Conservation (phyloP, 2,888 invertebrate genomes). For the Cataglyphis altisquamis region DNA sequence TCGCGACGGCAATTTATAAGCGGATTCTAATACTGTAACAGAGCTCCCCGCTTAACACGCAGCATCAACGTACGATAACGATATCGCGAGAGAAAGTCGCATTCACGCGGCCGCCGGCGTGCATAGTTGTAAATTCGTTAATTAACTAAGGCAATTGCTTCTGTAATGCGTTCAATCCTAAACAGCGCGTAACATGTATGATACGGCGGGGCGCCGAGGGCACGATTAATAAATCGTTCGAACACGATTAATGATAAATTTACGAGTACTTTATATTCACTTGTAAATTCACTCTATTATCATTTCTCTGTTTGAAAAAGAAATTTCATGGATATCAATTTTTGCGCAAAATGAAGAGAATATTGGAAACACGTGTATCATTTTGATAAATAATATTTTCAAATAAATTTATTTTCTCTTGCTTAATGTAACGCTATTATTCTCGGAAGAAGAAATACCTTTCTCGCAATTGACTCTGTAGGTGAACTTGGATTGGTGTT, state of each 20-base stretch:
- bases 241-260: background rate
- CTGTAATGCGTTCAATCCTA: constrained; percentile 73
- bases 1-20: constrained; percentile 63
- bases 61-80: constrained; percentile 70
- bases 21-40: constrained; percentile 26
- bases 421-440: background rate
- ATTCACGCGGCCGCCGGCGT: constrained; percentile 50
- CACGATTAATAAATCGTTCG: background rate
- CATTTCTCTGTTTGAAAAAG: background rate
- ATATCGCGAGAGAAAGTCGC: constrained; percentile 70
- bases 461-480: constrained; percentile 9
- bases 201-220: constrained; percentile 27
- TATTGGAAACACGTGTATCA: background rate
- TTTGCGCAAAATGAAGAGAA: background rate
- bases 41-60: constrained; percentile 64
- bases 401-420: background rate
- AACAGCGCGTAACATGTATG: constrained; percentile 60
- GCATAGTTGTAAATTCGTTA: constrained; percentile 83
- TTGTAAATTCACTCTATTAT: background rate
- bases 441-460: background rate
- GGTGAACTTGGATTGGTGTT: constrained; percentile 10
- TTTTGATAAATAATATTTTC: background rate
- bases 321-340: background rate
- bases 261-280: background rate
- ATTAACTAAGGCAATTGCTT: constrained; percentile 85